phyloP scores from a whole-genome alignment of 2,888 invertebrate species.

The Petrolisthes cinctipes region DNA sequence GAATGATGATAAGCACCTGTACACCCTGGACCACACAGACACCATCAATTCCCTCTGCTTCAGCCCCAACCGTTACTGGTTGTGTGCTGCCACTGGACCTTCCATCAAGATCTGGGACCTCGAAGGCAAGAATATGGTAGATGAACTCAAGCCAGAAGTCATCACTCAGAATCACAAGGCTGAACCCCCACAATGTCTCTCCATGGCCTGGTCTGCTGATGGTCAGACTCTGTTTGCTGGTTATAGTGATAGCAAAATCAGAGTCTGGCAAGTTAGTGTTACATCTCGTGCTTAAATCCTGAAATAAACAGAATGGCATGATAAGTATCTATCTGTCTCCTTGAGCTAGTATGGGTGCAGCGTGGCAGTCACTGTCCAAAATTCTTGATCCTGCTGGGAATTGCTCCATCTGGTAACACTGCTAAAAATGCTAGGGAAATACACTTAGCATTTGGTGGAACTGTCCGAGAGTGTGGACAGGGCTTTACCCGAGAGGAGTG shows the following conservation, averaged over 20 bases:
- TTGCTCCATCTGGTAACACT: no score
- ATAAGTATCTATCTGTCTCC: no score
- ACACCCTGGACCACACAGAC: constrained; percentile 98
- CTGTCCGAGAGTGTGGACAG: no score
- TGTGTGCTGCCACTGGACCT: constrained; percentile 98
- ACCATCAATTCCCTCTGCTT: constrained; percentile 98
- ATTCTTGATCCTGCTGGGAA: no score
- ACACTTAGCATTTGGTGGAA: no score
- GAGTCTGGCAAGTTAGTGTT: constrained; percentile 93
- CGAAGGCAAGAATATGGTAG: constrained; percentile 99
- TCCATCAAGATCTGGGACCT: constrained; percentile 99
- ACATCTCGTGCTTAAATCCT: constrained; percentile 55
- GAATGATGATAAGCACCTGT: constrained; percentile 98
- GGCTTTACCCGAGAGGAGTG: no score
- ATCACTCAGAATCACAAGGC: constrained; percentile 80
- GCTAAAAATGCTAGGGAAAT: no score
- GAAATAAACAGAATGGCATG: background rate
- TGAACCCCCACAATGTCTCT: constrained; percentile 95
- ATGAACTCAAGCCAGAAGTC: constrained; percentile 97
- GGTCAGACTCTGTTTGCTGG: constrained; percentile 99
- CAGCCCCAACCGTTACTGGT: constrained; percentile 99
- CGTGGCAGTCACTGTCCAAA: no score
- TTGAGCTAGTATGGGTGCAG: no score
- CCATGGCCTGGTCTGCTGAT: constrained; percentile 98
- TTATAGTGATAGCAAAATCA: constrained; percentile 96